These are phyloP conservation scores for Brotula barbata DNA, from an alignment of 2,797 vertebrate species.

Conservation along the genomic window DNA sequence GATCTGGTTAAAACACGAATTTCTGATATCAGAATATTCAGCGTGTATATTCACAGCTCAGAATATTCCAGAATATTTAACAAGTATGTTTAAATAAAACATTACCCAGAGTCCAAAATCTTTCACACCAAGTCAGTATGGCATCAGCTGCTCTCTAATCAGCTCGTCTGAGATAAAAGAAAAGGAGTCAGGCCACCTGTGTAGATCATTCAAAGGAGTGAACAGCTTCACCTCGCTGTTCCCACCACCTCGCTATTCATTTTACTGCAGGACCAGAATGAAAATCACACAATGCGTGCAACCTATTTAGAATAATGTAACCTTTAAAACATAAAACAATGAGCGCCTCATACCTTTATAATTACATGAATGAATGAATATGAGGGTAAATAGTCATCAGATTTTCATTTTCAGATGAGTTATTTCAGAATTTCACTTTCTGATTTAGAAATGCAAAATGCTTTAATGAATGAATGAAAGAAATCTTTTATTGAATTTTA, in stretches of 20 bases:
- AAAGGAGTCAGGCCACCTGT: slow-evolving; percentile 43
- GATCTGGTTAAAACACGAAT: too few species aligned
- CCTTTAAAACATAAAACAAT: slow-evolving; percentile 17
- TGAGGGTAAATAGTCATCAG: neutral
- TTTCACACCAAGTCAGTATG: slow-evolving; percentile 50
- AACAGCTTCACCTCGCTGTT: slow-evolving; percentile 55
- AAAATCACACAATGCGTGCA: slow-evolving; percentile 22
- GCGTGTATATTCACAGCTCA: too few species aligned
- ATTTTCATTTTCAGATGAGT: too few species aligned
- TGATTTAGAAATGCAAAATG: too few species aligned
- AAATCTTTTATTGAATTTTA: too few species aligned
- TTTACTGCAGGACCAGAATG: slow-evolving; percentile 10
- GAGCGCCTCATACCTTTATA: slow-evolving; percentile 2
- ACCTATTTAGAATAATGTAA: slow-evolving; percentile 26
- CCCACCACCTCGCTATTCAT: too few species aligned
- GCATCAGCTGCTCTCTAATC: slow-evolving; percentile 54
- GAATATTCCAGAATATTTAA: too few species aligned
- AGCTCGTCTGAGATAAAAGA: slow-evolving; percentile 65
- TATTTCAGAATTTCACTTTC: too few species aligned
- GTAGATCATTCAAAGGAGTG: slow-evolving; percentile 30
- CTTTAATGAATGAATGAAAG: too few species aligned
- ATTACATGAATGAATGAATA: neutral
- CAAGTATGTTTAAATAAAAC: slow-evolving; percentile 36
- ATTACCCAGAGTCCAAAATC: slow-evolving; percentile 40
- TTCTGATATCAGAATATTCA: too few species aligned